These are phyloP conservation scores for Pachyramphus minor DNA, from an alignment of 2,113 vertebrate genomes.

Conservation along the genomic window DNA sequence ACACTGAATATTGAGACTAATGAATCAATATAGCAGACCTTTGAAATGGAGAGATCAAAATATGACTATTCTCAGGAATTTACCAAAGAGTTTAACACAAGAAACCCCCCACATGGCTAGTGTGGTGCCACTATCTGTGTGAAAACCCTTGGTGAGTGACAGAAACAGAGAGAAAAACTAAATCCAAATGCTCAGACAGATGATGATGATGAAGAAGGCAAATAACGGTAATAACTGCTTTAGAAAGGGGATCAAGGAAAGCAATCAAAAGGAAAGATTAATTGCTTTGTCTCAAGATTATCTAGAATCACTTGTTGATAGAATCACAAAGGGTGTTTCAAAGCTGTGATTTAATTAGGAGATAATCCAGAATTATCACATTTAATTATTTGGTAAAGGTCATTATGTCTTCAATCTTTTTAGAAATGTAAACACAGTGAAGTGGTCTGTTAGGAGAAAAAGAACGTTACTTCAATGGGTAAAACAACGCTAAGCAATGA, in stretches of 20 bases:
- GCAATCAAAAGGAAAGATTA: slow-evolving; percentile 47
- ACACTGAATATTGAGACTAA: neutral
- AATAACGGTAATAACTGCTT: neutral
- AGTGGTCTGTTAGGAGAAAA: neutral
- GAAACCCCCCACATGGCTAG: accelerated
- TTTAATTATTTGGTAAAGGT: slow-evolving; percentile 49
- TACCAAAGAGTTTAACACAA: neutral
- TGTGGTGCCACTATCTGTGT: neutral
- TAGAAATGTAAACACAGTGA: neutral
- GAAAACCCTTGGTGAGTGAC: neutral
- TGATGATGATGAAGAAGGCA: neutral
- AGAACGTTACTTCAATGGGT: neutral
- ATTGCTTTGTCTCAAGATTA: slow-evolving; percentile 47
- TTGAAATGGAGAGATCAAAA: neutral
- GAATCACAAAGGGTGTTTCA: slow-evolving; percentile 42
- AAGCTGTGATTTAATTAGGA: slow-evolving; percentile 54
- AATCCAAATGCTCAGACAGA: neutral
- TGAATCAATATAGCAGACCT: neutral
- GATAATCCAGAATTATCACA: slow-evolving; percentile 36
- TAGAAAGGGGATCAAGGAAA: slow-evolving; percentile 11
- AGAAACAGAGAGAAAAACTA: neutral
- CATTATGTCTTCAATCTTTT: neutral
- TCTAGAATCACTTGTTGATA: slow-evolving; percentile 26
- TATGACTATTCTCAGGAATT: neutral
- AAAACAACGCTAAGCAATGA: neutral